phyloP scores from a whole-genome alignment of 2,113 vertebrate species.

The Alethe castanea region DNA sequence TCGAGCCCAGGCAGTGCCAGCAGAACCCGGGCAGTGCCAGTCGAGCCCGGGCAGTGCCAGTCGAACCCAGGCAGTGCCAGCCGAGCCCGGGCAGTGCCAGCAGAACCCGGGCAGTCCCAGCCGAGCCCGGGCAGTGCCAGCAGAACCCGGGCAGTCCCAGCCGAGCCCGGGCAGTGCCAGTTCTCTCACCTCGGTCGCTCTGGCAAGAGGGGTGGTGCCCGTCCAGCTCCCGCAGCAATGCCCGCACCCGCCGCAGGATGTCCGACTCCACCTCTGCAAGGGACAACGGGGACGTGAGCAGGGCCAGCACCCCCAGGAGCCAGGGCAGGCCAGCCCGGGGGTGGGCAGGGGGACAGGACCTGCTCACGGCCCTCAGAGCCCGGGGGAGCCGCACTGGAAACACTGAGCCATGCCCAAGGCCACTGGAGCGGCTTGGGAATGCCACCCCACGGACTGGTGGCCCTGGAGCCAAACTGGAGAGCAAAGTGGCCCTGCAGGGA shows the following conservation, averaged over 20 bases:
- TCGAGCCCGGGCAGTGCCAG: no score
- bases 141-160: neutral
- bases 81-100: no score
- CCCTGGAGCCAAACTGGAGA: neutral
- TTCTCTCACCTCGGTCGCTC: conserved; percentile 68
- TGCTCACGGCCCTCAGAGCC: neutral
- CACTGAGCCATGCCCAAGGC: neutral
- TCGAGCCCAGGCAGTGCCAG: no score
- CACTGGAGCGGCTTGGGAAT: neutral
- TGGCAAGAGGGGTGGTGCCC: conserved; percentile 61
- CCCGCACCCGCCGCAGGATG: conserved; percentile 84
- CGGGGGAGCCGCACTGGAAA: rapidly evolving
- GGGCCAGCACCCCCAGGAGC: no score
- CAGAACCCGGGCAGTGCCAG: no score
- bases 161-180: rapidly evolving
- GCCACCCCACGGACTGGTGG: neutral
- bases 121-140: neutral
- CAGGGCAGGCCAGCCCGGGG: no score
- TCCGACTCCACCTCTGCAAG: conserved; percentile 77
- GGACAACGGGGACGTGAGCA: neutral
- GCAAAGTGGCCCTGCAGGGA: neutral
- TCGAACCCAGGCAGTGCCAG: no score
- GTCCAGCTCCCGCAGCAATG: conserved; percentile 82
- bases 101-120: no score
- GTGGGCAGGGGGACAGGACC: neutral